These are phyloP conservation scores for Acyrthosiphon pisum DNA, from an alignment of 1,140 invertebrate genomes.

Conservation along the genomic window DNA sequence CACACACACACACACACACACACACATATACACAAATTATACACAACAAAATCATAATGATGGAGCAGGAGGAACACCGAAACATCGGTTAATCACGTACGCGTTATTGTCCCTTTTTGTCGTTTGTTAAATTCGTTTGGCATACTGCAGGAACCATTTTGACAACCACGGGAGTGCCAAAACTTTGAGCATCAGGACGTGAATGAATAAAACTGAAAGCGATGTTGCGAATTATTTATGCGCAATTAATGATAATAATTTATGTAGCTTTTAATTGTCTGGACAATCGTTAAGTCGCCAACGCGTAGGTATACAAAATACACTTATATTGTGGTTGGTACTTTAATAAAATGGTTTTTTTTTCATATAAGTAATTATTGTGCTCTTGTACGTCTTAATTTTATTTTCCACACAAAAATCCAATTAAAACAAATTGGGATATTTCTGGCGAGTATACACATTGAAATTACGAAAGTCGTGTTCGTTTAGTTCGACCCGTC, in stretches of 20 bases:
- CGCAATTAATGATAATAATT: background rate
- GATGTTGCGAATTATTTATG: background rate
- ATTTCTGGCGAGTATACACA: background rate
- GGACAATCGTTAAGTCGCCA: background rate
- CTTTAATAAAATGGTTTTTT: background rate
- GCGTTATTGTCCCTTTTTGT: slow-evolving; percentile 5
- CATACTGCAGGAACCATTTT: background rate
- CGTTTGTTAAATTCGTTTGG: background rate
- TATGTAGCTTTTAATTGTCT: background rate
- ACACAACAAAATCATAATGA: background rate
- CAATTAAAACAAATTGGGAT: background rate
- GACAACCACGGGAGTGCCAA: background rate
- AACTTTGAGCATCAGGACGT: background rate
- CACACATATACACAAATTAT: background rate
- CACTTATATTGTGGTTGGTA: background rate
- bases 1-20: background rate
- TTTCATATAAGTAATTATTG: background rate
- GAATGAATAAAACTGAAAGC: background rate
- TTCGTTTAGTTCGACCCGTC: background rate
- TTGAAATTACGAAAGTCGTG: background rate
- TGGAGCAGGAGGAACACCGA: background rate
- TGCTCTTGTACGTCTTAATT: background rate
- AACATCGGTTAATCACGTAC: slow-evolving; percentile 26
- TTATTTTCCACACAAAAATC: background rate
- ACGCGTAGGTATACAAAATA: background rate